A percentile compares a stretch with the other conserved stretches of the same genome.
phyloP scores from a whole-genome alignment of 1,140 invertebrate species.

The Heliconius eleuchia region DNA sequence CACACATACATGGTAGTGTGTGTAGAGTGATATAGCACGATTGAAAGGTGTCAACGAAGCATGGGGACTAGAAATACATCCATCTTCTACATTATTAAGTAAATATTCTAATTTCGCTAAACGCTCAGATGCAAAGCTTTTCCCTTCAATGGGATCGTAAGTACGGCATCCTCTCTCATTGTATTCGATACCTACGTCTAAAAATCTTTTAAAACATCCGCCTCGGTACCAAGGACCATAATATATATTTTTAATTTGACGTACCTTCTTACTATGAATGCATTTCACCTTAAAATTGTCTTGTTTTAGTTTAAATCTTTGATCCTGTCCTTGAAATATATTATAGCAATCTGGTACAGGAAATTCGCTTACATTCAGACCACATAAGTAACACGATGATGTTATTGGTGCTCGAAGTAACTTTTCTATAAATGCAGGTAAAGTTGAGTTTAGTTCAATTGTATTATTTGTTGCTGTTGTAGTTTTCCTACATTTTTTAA shows the following conservation, averaged over 20 bases:
- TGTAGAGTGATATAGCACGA: slow-evolving; percentile 51
- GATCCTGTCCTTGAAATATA: slow-evolving; percentile 30
- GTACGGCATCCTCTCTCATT: slow-evolving; percentile 47
- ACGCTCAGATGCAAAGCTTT: slow-evolving; percentile 38
- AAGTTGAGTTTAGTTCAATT: neutral
- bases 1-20: slow-evolving; percentile 57
- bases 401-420: neutral
- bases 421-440: slow-evolving; percentile 2
- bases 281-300: slow-evolving; percentile 37
- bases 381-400: slow-evolving; percentile 40
- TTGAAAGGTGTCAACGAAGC: slow-evolving; percentile 53
- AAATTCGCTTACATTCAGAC: slow-evolving; percentile 37
- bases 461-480: slow-evolving; percentile 9
- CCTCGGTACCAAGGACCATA: slow-evolving; percentile 33
- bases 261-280: slow-evolving; percentile 7
- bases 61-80: slow-evolving; percentile 48
- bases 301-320: slow-evolving; percentile 7
- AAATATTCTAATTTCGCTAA: slow-evolving; percentile 44
- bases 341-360: slow-evolving; percentile 32
- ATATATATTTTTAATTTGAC: slow-evolving; percentile 18
- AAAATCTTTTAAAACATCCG: slow-evolving; percentile 52
- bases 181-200: slow-evolving; percentile 49
- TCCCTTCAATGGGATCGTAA: slow-evolving; percentile 25
- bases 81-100: slow-evolving; percentile 40
- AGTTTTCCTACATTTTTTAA: neutral